A percentile compares a stretch with the other conserved stretches of the same genome.
Conservation (phyloP, 2,888 invertebrate species). For the Siphonodentalium dalli region DNA sequence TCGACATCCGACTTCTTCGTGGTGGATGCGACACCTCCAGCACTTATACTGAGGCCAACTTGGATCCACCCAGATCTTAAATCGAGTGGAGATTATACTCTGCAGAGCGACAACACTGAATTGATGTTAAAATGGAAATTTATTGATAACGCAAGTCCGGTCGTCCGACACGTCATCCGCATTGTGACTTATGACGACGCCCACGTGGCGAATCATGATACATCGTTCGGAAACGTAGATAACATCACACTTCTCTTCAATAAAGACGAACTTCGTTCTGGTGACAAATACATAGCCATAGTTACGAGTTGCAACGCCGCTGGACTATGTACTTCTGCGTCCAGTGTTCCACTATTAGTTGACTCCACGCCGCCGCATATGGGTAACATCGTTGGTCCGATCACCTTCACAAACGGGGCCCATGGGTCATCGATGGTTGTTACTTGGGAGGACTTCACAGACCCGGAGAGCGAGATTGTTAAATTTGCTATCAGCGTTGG, state of each 20-base stretch:
- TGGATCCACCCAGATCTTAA: too few relatives aligned
- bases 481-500: background rate
- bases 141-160: too few relatives aligned
- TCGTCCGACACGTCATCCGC: too few relatives aligned
- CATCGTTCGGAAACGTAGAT: background rate
- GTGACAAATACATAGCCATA: constrained; percentile 27
- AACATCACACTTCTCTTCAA: background rate
- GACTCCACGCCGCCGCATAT: constrained; percentile 41
- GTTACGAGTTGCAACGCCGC: constrained; percentile 35
- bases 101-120: too few relatives aligned
- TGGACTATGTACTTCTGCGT: constrained; percentile 28
- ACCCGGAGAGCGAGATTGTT: background rate
- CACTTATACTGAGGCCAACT: background rate
- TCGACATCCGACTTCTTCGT: constrained; percentile 1
- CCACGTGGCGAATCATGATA: background rate
- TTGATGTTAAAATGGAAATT: too few relatives aligned
- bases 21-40: constrained; percentile 5
- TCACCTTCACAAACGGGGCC: too few relatives aligned
- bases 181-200: too few relatives aligned
- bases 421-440: background rate
- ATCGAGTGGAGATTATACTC: too few relatives aligned
- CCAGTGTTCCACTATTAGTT: constrained; percentile 26
- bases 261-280: too few relatives aligned
- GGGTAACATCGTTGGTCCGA: too few relatives aligned
- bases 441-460: constrained; percentile 4